A percentile compares a stretch with the other conserved stretches of the same genome.
Evolutionary conservation across 2,113 vertebrate genomes (phyloP).

Genomic region (Myiagra hebetior): DNA sequence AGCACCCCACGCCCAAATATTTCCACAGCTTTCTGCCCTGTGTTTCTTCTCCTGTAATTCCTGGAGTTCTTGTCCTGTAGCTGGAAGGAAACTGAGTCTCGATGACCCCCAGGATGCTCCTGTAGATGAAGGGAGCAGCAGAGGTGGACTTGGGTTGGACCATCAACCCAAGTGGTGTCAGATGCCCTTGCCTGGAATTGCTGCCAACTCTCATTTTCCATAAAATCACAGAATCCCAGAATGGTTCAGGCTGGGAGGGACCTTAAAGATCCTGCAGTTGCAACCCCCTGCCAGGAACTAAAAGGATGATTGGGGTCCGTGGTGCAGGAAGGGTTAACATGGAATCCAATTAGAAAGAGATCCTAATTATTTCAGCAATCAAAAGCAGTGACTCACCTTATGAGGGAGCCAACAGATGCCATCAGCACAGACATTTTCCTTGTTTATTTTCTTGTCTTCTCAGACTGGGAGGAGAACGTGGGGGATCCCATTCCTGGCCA

Average conservation of each 20-base stretch:
- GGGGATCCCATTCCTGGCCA: constrained; percentile 41
- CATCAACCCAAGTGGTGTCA: too few species aligned
- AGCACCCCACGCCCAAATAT: neutral
- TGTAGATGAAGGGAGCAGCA: neutral
- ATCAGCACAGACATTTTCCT: neutral
- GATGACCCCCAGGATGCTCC: neutral
- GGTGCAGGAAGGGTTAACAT: neutral
- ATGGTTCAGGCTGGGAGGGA: neutral
- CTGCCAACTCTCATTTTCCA: neutral
- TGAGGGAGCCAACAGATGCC: neutral
- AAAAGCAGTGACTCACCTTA: constrained; percentile 36
- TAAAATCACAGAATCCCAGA: neutral
- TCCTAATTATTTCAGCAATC: neutral
- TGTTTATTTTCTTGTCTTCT: constrained; percentile 34
- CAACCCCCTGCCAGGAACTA: neutral
- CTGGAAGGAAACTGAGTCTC: neutral
- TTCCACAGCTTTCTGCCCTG: neutral
- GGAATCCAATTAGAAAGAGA: neutral
- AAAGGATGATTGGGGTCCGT: neutral
- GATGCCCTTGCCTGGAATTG: neutral
- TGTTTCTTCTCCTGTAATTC: neutral
- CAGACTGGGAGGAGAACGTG: neutral
- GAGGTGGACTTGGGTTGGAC: too few species aligned
- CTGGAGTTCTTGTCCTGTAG: neutral
- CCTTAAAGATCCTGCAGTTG: neutral